These are phyloP conservation scores for Drosophila pseudotalamancana DNA, from an alignment of 2,888 invertebrate species.

Conservation along the genomic window DNA sequence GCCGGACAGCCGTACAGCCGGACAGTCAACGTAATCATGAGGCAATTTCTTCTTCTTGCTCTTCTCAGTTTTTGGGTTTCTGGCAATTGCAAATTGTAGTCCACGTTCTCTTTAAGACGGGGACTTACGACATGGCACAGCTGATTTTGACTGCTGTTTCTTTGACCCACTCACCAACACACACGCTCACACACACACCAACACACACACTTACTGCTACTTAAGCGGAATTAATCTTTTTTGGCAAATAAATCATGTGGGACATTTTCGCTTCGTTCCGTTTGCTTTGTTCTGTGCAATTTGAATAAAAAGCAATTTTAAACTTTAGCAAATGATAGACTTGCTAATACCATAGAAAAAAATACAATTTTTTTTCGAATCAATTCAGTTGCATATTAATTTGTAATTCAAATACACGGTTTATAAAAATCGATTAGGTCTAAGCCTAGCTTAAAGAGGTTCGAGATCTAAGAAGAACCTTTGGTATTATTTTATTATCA, in stretches of 20 bases:
- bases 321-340: not conserved
- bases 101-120: slow-evolving; percentile 51
- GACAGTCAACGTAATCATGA: slow-evolving; percentile 70
- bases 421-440: too few species aligned
- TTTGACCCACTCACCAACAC: slow-evolving; percentile 58
- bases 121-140: slow-evolving; percentile 50
- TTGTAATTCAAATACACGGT: too few species aligned
- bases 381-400: too few species aligned
- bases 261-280: slow-evolving; percentile 49
- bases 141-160: slow-evolving; percentile 58
- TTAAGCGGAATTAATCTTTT: slow-evolving; percentile 52
- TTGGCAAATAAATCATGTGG: slow-evolving; percentile 69
- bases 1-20: not conserved
- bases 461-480: too few species aligned
- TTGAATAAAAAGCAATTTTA: slow-evolving; percentile 48
- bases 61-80: slow-evolving; percentile 45
- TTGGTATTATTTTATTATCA: too few species aligned
- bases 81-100: slow-evolving; percentile 66
- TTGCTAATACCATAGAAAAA: not conserved
- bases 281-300: slow-evolving; percentile 55
- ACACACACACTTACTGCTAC: slow-evolving; percentile 38
- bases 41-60: slow-evolving; percentile 73
- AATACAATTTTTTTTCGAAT: not conserved
- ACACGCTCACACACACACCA: slow-evolving; percentile 18
- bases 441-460: too few species aligned